These are phyloP conservation scores for Callorhinus ursinus DNA, from an alignment of 2,113 vertebrate species.

Conservation along the genomic window DNA sequence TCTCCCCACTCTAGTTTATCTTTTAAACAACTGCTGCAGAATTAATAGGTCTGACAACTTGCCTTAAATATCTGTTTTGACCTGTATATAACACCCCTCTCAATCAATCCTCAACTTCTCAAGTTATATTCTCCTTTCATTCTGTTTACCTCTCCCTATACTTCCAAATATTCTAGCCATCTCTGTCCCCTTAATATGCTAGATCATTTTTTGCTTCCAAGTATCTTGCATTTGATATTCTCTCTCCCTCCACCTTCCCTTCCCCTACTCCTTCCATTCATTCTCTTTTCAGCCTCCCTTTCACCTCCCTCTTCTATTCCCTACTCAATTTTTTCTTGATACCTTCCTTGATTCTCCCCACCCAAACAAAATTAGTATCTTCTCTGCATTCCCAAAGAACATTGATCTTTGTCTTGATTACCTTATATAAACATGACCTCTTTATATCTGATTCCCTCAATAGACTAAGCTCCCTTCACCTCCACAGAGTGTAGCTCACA, in stretches of 20 bases:
- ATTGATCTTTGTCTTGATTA: conserved; percentile 1
- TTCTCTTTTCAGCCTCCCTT: not conserved
- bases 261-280: not conserved
- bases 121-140: conserved; percentile 26
- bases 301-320: not conserved
- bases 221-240: not conserved
- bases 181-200: not conserved
- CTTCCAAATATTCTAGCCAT: not conserved
- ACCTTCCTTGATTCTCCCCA: not conserved
- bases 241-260: not conserved
- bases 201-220: not conserved
- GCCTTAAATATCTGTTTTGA: not conserved
- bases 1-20: not conserved
- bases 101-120: not conserved
- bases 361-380: conserved; percentile 12
- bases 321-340: not conserved
- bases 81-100: not conserved
- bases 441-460: not conserved
- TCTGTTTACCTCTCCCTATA: not conserved
- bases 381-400: conserved; percentile 11
- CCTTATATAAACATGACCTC: not conserved
- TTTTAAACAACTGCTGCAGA: conserved; percentile 16
- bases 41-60: conserved; percentile 4
- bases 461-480: not conserved
- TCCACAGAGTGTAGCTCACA: not conserved